Base-by-base conservation (phyloP, 2,797 vertebrate genomes). In the Sebastes trivittatus region DNA sequence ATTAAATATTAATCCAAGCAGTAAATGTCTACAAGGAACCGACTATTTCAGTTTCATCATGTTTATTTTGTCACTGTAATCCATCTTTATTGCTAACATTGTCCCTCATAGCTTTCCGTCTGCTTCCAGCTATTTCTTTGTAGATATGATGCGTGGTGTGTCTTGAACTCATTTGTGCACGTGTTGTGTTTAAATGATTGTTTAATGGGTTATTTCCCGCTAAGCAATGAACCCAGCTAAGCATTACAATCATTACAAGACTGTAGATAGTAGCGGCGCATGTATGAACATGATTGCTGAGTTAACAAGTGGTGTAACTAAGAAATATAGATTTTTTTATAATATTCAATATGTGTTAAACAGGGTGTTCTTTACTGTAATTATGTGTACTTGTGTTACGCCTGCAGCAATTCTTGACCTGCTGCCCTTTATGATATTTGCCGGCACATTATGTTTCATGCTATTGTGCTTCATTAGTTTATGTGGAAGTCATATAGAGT, bases 91-190 rank as follows among this genome's bases (percentile, higher is more conserved):
- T 42, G 75, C 64, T 80, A 71, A 78, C 80, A 38, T n/a, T 55
- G 27, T 46, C 36, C 46, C 63, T 76, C 65, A 27, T 71, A 16
- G 80, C 75, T 75, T 75, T 80, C 42, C 68, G 61, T 86, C 34
- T 65, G 82, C 79, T 75, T 85, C 29, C 62, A 62, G 80, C 61
- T 81, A 2, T 62, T 65, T 36, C 73, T 54, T 60, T 69, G 22
- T 74, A 69, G 62, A 67, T 27, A 3, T 1, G 25, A 16, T 49
- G 63, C 23, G 63, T 81, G 71, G 62, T 52, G 59, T 77, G 60
- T 78, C 70, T 58, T 66, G 22, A 76, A 34, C 36, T 74, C 32
- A 29, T 66, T 56, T 76, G 58, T 78, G 61, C 34, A 62, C 5
- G 11, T 46, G 42, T 46, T 52, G 9, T 34, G 67, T 76, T 72